Conservation (phyloP, 2,113 vertebrate species). For the Silurus asotus region DNA sequence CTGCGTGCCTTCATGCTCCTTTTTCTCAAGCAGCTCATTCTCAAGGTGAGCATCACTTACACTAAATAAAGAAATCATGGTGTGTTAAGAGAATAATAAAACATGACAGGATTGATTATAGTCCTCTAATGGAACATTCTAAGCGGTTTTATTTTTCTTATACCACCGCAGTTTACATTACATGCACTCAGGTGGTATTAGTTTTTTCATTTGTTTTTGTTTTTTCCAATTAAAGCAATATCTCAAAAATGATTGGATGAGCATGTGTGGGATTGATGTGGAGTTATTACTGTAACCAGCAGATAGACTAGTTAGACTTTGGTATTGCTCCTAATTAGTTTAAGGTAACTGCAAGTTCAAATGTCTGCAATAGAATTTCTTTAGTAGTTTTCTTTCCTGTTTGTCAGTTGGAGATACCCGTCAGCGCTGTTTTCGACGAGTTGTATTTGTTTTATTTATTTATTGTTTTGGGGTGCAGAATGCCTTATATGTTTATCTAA, state of each 20-base stretch:
- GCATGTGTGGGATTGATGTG: neutral
- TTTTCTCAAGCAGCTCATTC: slow-evolving; percentile 97
- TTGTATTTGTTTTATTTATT: no score
- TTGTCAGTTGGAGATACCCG: neutral
- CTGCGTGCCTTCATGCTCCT: slow-evolving; percentile 97
- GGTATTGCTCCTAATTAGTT: neutral
- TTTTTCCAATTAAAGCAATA: neutral
- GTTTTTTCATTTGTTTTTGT: neutral
- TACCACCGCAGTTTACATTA: neutral
- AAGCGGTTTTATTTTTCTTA: neutral
- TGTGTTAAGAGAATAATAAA: neutral
- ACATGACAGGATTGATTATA: neutral
- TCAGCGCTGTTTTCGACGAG: neutral
- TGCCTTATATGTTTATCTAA: neutral
- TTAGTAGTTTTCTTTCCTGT: no score
- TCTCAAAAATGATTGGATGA: neutral
- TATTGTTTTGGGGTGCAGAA: no score
- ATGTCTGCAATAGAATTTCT: neutral
- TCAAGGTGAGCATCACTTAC: slow-evolving; percentile 82
- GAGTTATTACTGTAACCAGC: neutral
- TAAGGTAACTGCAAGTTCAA: neutral
- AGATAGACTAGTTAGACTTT: neutral
- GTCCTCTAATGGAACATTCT: neutral
- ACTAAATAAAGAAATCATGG: neutral
- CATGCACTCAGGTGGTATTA: neutral